Evolutionary conservation across 1,140 invertebrate species (phyloP), one percentile per base, ranked within the genome.

Genomic region (Cherax quadricarinatus): DNA sequence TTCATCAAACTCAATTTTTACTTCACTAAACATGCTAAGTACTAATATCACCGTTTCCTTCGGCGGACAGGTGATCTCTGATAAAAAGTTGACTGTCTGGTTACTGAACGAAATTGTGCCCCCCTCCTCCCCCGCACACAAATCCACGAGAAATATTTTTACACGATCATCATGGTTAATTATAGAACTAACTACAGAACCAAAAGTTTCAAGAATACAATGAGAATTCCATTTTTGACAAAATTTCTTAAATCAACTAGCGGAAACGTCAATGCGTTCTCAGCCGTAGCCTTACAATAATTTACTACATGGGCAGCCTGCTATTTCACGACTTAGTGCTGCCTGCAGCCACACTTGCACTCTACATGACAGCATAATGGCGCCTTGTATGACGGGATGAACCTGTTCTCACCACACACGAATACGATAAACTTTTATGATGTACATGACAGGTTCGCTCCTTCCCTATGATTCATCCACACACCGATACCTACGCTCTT

Each of bases 31-130:
- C 30, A 21, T 21, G 14, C 5, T 5, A 5, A 70, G 18, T 18
- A 70, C 5, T 9, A 60, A 70, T 21, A 18, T 70, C 66, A 70
- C 66, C 21, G 5, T 70, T 70, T 21, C 21, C 66, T 70, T 70
- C 21, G 5, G 66, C 21, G 7, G 81, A 83, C 81, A 53, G 51
- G 21, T n/a, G 49, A 49, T 83, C n/a, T 12, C n/a, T 18, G n/a
- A 21, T 21, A 83, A 83, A 83, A 83, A 83, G 81, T 83, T 51
- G 81, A 83, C 57, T 21, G n/a, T 51, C 81, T 51, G 51, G 81
- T 83, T 57, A 57, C 12, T 83, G 51, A 57, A 83, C 24, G 49
- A 51, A 83, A 51, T 14, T 24, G 16, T 57, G 49, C 53, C 53
- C 53, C 53, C 53, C 53, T 14, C 53, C 2, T 41, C 53, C 53